Evolutionary conservation across 2,113 vertebrate genomes (phyloP), one percentile per base, ranked within the genome.

Genomic region (Camelus dromedarius): DNA sequence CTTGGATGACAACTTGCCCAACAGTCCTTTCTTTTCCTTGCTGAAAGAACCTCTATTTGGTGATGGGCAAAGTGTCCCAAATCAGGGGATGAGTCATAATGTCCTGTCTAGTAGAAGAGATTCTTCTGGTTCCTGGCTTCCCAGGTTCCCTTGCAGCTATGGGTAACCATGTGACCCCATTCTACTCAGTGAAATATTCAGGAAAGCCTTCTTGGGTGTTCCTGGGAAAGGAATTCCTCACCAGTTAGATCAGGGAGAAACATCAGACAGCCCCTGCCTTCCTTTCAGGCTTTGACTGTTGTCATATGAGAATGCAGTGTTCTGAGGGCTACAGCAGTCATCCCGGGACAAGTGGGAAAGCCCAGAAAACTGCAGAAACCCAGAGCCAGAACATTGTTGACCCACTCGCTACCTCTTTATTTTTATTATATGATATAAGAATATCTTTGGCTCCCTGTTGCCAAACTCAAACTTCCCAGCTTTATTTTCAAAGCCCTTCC

Each of bases 1-100:
- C 30, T 50, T 73, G 24, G 46, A 38, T 60, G 67, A 88, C 48
- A 72, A 89, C 35, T 26, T 89, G 35, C 16, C 60, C 38, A 28
- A 28, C 1, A 75, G 48, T 52, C 48, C 86, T 89, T 80, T 93
- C 50, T 93, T 93, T 83, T 95, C n/a, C 19, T 81, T 90, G 38
- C 54, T 89, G 26, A 56, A 91, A 91, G 32, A 85, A 89, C 28
- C 32, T 94, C 18, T 85, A 13, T 84, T 56, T 88, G 6, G 35
- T 52, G 28, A 38, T 46, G 12, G 67, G 10, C 30, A 56, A 50
- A 94, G 7, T 35, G n/a, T 69, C 52, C 32, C 24, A 1, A 42
- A 20, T 42, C 32, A 80, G 16, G 15, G 18, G 5, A n/a, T 58
- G 56, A 72, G 38, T 30, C 58, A 42, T 69, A 16, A 62, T 52